These are phyloP conservation scores for Antheraea assamensis DNA, from an alignment of 2,888 invertebrate genomes.

Conservation along the genomic window DNA sequence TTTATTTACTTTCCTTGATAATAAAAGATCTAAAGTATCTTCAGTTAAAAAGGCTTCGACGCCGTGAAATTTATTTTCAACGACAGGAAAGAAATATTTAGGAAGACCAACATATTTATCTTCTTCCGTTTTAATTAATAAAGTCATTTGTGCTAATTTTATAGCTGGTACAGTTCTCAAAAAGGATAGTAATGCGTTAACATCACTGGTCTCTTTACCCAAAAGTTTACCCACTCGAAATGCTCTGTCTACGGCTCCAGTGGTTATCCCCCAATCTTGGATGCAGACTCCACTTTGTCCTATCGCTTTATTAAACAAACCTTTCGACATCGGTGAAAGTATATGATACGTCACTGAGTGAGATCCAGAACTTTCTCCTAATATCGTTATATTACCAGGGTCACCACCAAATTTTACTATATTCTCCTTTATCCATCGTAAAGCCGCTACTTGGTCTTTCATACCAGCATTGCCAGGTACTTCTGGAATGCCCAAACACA, in stretches of 20 bases:
- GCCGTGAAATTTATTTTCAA: constrained; percentile 53
- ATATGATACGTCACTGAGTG: constrained; percentile 62
- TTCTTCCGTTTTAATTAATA: constrained; percentile 47
- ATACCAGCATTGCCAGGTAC: constrained; percentile 67
- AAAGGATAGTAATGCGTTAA: constrained; percentile 48
- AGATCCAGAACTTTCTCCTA: constrained; percentile 71
- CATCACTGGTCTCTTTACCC: constrained; percentile 54
- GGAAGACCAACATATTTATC: constrained; percentile 54
- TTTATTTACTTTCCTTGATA: constrained; percentile 44
- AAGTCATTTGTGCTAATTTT: constrained; percentile 45
- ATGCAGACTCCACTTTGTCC: constrained; percentile 63
- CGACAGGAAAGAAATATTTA: constrained; percentile 54
- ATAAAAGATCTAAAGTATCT: constrained; percentile 45
- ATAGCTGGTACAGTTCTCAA: constrained; percentile 49
- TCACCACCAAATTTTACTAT: constrained; percentile 61
- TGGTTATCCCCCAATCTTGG: constrained; percentile 51
- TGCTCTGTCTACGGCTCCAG: constrained; percentile 47
- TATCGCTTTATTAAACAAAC: constrained; percentile 66
- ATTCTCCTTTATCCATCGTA: constrained; percentile 59
- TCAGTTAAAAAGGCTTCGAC: constrained; percentile 52
- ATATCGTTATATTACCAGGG: constrained; percentile 59
- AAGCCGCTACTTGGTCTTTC: constrained; percentile 63
- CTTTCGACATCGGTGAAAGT: constrained; percentile 65
- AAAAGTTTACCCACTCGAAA: constrained; percentile 53
- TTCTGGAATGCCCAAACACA: constrained; percentile 52